These are phyloP conservation scores for Creontiades dilutus DNA, from an alignment of 2,888 invertebrate species.

Conservation along the genomic window DNA sequence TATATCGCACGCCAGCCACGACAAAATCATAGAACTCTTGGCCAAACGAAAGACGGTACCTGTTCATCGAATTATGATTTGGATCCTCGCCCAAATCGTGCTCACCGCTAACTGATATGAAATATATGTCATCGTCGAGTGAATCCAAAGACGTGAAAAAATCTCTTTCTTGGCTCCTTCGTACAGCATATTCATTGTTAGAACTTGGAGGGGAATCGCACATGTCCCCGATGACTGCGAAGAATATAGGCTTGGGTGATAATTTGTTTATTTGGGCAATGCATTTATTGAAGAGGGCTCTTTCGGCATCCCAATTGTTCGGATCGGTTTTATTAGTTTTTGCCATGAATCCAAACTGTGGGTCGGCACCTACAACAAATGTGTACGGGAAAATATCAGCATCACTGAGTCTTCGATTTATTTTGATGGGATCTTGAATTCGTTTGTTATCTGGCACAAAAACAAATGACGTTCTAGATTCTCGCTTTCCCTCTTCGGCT, in stretches of 20 bases:
- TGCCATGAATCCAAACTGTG: constrained; percentile 22
- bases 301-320: constrained; percentile 7
- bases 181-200: not conserved
- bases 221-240: constrained; percentile 10
- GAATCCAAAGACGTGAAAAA: constrained; percentile 22
- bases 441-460: constrained; percentile 28
- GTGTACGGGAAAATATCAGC: constrained; percentile 12
- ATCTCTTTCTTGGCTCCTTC: constrained; percentile 44
- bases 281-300: not conserved
- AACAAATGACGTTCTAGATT: constrained; percentile 21
- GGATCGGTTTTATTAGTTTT: constrained; percentile 10
- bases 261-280: constrained; percentile 38
- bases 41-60: constrained; percentile 40
- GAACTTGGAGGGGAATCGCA: constrained; percentile 28
- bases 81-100: constrained; percentile 39
- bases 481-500: not conserved
- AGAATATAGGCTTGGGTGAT: constrained; percentile 3
- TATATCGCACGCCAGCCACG: not conserved
- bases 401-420: not conserved
- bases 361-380: constrained; percentile 21
- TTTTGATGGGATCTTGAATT: not conserved
- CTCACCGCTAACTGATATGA: constrained; percentile 15
- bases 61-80: constrained; percentile 16
- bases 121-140: constrained; percentile 20
- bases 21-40: constrained; percentile 47